A percentile compares a stretch with the other conserved stretches of the same genome.
Conservation (phyloP, 2,888 invertebrate species). For the Teinopalpus imperialis region DNA sequence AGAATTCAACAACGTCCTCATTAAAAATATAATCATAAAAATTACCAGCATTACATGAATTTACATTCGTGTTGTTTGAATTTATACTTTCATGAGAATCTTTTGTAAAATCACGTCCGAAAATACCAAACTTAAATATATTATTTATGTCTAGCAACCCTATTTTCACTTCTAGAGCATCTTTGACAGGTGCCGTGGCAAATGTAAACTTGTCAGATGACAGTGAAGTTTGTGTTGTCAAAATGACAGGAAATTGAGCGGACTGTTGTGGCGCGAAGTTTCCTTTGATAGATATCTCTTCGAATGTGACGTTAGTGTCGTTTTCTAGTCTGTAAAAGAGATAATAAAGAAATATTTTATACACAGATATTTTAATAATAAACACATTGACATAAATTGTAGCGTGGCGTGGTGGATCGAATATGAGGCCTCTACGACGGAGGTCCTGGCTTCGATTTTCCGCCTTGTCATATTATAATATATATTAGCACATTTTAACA, state of each 20-base stretch:
- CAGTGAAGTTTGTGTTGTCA: constrained; percentile 36
- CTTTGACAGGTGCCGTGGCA: constrained; percentile 30
- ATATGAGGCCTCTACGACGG: too few species aligned
- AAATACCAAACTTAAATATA: constrained; percentile 51
- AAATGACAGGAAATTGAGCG: constrained; percentile 51
- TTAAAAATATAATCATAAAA: constrained; percentile 50
- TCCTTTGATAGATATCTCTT: constrained; percentile 47
- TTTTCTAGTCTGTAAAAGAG: constrained; percentile 48
- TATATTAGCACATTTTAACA: too few species aligned
- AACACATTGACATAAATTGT: too few species aligned
- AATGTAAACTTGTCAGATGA: constrained; percentile 41
- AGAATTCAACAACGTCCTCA: constrained; percentile 57
- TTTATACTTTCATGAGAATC: constrained; percentile 36
- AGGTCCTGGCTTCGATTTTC: too few species aligned
- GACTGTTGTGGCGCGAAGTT: constrained; percentile 47
- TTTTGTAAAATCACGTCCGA: constrained; percentile 49
- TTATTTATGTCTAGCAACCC: constrained; percentile 40
- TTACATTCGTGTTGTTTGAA: constrained; percentile 30
- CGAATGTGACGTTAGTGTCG: constrained; percentile 45
- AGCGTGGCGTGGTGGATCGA: too few species aligned
- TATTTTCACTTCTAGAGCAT: constrained; percentile 39
- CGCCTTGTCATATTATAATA: too few species aligned
- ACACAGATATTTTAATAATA: too few species aligned
- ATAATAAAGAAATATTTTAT: background rate
- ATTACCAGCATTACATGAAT: constrained; percentile 36